phyloP scores from a whole-genome alignment of 1,140 invertebrate species.

The Pachypsylla venusta region DNA sequence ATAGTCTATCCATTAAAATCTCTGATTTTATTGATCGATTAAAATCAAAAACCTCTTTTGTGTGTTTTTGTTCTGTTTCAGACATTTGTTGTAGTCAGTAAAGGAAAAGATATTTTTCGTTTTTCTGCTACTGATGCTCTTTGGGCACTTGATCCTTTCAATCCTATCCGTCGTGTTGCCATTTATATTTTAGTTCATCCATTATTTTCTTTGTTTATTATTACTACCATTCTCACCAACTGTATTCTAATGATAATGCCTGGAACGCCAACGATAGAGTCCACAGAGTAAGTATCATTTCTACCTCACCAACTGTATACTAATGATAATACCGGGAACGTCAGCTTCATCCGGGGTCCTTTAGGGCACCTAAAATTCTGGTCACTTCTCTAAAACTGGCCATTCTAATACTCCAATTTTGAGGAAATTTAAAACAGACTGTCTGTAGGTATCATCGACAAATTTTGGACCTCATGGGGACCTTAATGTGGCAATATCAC shows the following conservation, averaged over 20 bases:
- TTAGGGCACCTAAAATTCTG: too few relatives aligned
- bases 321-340: conserved; percentile 92
- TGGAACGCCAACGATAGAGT: conserved; percentile 79
- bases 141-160: conserved; percentile 91
- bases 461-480: too few relatives aligned
- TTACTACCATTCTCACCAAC: conserved; percentile 92
- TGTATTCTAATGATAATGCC: conserved; percentile 98
- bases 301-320: conserved; percentile 90
- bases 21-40: neutral
- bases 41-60: neutral
- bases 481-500: too few relatives aligned
- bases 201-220: conserved; percentile 94
- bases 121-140: conserved; percentile 93
- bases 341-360: too few relatives aligned
- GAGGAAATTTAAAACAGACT: too few relatives aligned
- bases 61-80: conserved; percentile 31
- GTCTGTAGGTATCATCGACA: too few relatives aligned
- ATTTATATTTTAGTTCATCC: conserved; percentile 97
- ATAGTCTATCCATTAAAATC: neutral
- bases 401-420: too few relatives aligned
- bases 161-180: conserved; percentile 88
- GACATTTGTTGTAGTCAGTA: conserved; percentile 97
- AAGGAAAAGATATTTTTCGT: conserved; percentile 95
- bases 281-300: conserved; percentile 75
- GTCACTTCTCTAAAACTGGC: too few relatives aligned